Percentiles rank a stretch among this genome's conserved stretches.
These are phyloP conservation scores for Drosophila cognata DNA, from an alignment of 2,888 invertebrate species.

Conservation along the genomic window DNA sequence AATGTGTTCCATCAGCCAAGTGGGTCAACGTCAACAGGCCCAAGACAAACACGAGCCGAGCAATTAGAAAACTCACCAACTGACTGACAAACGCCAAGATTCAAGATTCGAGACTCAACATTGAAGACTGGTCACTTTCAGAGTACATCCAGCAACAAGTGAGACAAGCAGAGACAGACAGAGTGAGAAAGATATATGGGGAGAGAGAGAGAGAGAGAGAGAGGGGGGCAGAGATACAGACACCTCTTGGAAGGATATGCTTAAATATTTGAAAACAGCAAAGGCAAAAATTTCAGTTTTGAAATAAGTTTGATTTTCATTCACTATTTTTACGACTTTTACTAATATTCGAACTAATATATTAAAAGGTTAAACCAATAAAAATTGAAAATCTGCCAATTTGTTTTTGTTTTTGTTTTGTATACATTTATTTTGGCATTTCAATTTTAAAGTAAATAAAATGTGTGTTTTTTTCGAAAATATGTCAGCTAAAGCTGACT, in stretches of 20 bases:
- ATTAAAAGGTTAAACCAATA: background rate
- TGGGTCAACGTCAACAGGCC: slow-evolving; percentile 73
- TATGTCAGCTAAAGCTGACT: background rate
- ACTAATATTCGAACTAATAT: background rate
- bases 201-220: background rate
- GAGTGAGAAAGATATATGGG: background rate
- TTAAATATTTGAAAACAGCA: background rate
- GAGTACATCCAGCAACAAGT: slow-evolving; percentile 5
- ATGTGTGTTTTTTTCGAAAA: background rate
- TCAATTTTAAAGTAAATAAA: background rate
- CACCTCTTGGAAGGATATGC: background rate
- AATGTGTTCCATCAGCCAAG: slow-evolving; percentile 69
- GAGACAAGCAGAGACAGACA: background rate
- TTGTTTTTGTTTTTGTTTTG: background rate
- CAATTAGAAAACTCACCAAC: slow-evolving; percentile 43
- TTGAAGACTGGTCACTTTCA: slow-evolving; percentile 17
- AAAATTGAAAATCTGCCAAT: background rate
- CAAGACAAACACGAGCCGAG: slow-evolving; percentile 60
- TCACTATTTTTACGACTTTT: background rate
- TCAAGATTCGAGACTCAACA: slow-evolving; percentile 1
- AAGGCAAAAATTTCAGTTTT: background rate
- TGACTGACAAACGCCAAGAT: slow-evolving; percentile 24
- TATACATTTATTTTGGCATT: background rate
- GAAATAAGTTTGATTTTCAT: background rate
- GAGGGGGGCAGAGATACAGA: background rate